A percentile compares a stretch with the other conserved stretches of the same genome.
These are phyloP conservation scores for Lophura nycthemera DNA, from an alignment of 2,113 vertebrate species.

Conservation along the genomic window DNA sequence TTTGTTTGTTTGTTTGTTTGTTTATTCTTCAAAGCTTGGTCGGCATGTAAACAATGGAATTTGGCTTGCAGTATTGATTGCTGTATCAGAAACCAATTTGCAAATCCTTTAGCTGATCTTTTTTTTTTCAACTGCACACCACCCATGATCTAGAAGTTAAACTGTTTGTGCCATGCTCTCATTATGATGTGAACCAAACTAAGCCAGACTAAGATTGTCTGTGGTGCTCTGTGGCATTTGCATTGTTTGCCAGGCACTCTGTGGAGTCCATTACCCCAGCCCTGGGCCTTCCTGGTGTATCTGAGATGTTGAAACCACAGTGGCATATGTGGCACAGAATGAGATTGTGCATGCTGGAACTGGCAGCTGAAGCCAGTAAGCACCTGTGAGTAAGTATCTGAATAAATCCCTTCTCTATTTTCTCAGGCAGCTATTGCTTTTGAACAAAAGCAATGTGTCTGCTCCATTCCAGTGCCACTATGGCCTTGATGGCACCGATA, in stretches of 20 bases:
- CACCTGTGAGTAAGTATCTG: neutral
- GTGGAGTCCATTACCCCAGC: neutral
- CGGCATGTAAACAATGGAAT: neutral
- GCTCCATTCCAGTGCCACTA: neutral
- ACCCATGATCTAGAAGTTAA: neutral
- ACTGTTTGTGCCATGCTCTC: neutral
- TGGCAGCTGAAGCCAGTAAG: neutral
- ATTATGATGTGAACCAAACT: neutral
- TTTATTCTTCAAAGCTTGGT: neutral
- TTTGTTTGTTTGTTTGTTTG: neutral
- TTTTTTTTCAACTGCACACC: neutral
- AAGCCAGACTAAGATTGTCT: neutral
- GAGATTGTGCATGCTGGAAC: neutral
- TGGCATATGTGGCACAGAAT: neutral
- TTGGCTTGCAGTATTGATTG: neutral
- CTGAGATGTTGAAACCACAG: neutral
- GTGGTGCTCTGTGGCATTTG: neutral
- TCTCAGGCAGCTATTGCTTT: neutral
- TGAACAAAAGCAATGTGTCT: neutral
- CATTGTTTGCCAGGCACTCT: neutral
- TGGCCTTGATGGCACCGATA: neutral
- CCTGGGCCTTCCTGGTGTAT: neutral
- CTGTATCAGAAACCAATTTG: neutral
- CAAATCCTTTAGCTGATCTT: neutral
- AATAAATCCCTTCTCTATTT: neutral